Conservation (phyloP, 2,888 invertebrate species). For the Agrochola litura region DNA sequence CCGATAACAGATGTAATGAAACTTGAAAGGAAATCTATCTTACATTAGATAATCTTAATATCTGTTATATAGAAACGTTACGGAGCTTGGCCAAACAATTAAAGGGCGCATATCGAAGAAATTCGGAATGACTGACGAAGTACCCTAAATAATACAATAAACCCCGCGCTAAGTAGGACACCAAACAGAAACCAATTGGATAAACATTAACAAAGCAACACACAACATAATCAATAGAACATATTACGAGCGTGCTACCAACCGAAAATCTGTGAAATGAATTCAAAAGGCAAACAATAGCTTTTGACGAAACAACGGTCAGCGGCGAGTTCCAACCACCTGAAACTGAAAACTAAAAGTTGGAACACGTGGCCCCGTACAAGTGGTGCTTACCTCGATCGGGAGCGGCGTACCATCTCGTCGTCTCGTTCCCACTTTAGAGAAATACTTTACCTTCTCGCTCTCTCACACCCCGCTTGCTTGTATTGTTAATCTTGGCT, state of each 20-base stretch:
- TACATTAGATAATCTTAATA: no score
- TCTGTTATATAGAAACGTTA: not conserved
- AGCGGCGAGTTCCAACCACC: conserved; percentile 70
- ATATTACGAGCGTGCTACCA: conserved; percentile 56
- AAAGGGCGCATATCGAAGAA: not conserved
- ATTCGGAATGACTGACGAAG: not conserved
- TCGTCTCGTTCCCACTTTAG: conserved; percentile 89
- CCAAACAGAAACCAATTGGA: conserved; percentile 42
- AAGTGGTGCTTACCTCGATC: conserved; percentile 88
- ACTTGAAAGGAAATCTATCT: not conserved
- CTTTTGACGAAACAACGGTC: conserved; percentile 67
- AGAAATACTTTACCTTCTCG: conserved; percentile 82
- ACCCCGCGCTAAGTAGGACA: conserved; percentile 25
- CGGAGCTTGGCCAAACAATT: not conserved
- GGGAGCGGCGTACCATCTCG: conserved; percentile 85
- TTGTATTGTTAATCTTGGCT: conserved; percentile 70
- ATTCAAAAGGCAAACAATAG: conserved; percentile 61
- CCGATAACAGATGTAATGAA: not conserved
- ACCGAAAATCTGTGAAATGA: conserved; percentile 51
- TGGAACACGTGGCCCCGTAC: conserved; percentile 85
- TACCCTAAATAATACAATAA: conserved; percentile 8
- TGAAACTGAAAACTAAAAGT: conserved; percentile 77
- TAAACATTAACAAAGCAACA: conserved; percentile 56
- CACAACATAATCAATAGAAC: conserved; percentile 52
- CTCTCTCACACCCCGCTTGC: conserved; percentile 87